A percentile compares a stretch with the other conserved stretches of the same genome.
Evolutionary conservation across 1,140 invertebrate species (phyloP).

Genomic region (Bemisia tabaci): DNA sequence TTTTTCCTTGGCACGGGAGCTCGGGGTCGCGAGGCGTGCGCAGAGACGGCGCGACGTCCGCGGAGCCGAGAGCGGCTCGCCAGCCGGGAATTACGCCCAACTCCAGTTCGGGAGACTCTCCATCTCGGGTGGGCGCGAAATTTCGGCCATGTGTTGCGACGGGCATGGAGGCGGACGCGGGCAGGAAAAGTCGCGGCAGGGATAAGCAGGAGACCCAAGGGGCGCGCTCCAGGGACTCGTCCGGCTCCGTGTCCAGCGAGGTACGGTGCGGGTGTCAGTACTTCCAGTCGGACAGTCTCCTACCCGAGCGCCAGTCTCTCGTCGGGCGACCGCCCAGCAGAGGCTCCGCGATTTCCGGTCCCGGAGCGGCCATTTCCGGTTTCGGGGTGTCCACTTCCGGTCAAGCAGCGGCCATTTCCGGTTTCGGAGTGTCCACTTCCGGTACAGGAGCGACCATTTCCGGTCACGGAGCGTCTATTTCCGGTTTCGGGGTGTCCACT

Average conservation of each 20-base stretch:
- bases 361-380: too few relatives aligned
- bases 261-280: slow-evolving; percentile 72
- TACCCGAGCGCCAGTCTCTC: slow-evolving; percentile 54
- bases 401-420: too few relatives aligned
- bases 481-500: too few relatives aligned
- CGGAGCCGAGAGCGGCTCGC: neutral
- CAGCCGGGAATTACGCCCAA: too few relatives aligned
- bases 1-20: too few relatives aligned
- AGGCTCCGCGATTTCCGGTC: slow-evolving; percentile 5
- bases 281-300: slow-evolving; percentile 58
- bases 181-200: neutral
- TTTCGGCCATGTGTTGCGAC: neutral
- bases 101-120: too few relatives aligned
- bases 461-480: too few relatives aligned
- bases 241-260: slow-evolving; percentile 32
- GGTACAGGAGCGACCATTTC: too few relatives aligned
- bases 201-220: neutral
- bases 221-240: slow-evolving; percentile 15
- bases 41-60: neutral
- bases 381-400: too few relatives aligned
- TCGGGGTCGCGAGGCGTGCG: neutral
- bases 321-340: slow-evolving; percentile 26
- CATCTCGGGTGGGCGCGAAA: too few relatives aligned
- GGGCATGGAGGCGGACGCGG: neutral
- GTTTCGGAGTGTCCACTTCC: too few relatives aligned